phyloP scores from a whole-genome alignment of 2,888 invertebrate genomes.

The Pseudoips prasinana region DNA sequence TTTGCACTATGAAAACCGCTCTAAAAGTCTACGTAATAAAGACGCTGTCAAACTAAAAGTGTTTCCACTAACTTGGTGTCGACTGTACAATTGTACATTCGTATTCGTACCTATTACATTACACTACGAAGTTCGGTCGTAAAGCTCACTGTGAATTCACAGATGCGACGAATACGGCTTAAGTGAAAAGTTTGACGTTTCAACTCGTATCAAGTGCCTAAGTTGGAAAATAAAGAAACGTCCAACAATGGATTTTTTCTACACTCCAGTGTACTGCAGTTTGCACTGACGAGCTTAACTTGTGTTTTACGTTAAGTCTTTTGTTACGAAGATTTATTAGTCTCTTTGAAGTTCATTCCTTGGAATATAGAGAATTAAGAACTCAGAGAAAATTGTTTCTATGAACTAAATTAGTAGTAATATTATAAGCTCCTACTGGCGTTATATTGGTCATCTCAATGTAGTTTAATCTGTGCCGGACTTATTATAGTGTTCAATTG shows the following conservation, averaged over 20 bases:
- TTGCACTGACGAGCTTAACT: conserved; percentile 36
- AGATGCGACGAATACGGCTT: conserved; percentile 51
- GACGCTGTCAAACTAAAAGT: too few relatives aligned
- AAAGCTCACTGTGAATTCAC: conserved; percentile 59
- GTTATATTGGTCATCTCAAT: too few relatives aligned
- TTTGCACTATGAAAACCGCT: too few relatives aligned
- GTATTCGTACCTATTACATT: background rate
- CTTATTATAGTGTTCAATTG: too few relatives aligned
- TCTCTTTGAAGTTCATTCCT: conserved; percentile 28
- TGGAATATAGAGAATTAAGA: conserved; percentile 8
- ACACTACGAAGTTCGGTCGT: conserved; percentile 42
- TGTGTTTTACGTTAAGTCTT: conserved; percentile 33
- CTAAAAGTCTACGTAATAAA: too few relatives aligned
- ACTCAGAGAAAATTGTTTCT: conserved; percentile 3
- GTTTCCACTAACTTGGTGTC: too few relatives aligned
- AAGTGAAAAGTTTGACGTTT: conserved; percentile 69
- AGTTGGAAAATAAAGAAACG: conserved; percentile 24
- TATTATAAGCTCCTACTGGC: too few relatives aligned
- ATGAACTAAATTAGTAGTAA: too few relatives aligned
- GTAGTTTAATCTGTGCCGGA: too few relatives aligned
- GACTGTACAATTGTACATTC: too few relatives aligned
- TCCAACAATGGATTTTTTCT: conserved; percentile 25
- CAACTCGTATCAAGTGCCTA: conserved; percentile 24
- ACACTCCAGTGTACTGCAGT: conserved; percentile 28
- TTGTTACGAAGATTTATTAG: conserved; percentile 32